Percentiles rank a stretch among this genome's conserved stretches.
Evolutionary conservation across 2,888 invertebrate species (phyloP).

Genomic region (Diarsia rubi): DNA sequence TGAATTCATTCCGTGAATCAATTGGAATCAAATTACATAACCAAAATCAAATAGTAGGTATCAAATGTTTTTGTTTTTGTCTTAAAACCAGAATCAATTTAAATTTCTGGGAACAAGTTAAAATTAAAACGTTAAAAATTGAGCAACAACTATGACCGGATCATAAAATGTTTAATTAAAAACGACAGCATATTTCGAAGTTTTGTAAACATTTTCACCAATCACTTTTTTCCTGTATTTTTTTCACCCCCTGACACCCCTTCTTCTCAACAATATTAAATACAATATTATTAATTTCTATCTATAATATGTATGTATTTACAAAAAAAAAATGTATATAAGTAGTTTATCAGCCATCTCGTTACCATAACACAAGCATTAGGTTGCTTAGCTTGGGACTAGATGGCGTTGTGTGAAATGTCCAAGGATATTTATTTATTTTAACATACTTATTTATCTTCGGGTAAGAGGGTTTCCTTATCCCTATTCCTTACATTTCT

Average conservation of each 20-base stretch:
- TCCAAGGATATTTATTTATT: too few relatives aligned
- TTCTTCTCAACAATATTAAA: not conserved
- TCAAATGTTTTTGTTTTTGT: not conserved
- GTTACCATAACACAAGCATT: too few relatives aligned
- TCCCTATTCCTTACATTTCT: too few relatives aligned
- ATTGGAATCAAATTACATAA: slow-evolving; percentile 13
- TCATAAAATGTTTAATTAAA: slow-evolving; percentile 45
- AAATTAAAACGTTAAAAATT: slow-evolving; percentile 2
- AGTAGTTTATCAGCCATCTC: too few relatives aligned
- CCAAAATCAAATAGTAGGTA: not conserved
- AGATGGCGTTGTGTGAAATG: too few relatives aligned
- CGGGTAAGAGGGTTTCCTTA: too few relatives aligned
- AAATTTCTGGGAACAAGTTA: not conserved
- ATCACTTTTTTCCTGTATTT: slow-evolving; percentile 6
- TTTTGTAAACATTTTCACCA: slow-evolving; percentile 1
- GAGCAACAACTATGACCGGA: not conserved
- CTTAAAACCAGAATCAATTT: slow-evolving; percentile 5
- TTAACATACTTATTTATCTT: too few relatives aligned
- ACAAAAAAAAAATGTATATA: too few relatives aligned
- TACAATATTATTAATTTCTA: too few relatives aligned
- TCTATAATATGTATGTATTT: too few relatives aligned
- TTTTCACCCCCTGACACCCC: not conserved
- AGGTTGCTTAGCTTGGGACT: too few relatives aligned
- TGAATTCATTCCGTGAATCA: not conserved
- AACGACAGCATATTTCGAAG: slow-evolving; percentile 24